These are phyloP conservation scores for Drosophila seclusa DNA, from an alignment of 2,888 invertebrate genomes.

Conservation along the genomic window DNA sequence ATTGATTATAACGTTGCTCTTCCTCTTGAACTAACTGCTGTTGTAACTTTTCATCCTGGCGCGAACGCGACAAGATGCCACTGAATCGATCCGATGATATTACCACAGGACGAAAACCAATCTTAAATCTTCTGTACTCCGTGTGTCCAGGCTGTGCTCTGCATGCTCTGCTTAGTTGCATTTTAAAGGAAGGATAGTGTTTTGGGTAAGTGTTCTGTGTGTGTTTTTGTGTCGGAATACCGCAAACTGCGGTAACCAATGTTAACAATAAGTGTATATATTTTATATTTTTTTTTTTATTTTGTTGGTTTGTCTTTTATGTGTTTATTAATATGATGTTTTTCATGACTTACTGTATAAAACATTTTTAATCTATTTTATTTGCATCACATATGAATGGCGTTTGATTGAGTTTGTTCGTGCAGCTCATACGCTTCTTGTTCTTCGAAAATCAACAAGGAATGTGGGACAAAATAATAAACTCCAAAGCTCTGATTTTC, in stretches of 20 bases:
- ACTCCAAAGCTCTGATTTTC: too few species aligned
- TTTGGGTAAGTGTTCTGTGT: neutral
- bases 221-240: neutral
- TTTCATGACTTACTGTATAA: neutral
- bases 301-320: neutral
- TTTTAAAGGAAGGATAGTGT: neutral
- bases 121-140: neutral
- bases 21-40: slow-evolving; percentile 41
- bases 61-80: slow-evolving; percentile 44
- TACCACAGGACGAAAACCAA: slow-evolving; percentile 42
- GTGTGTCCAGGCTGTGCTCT: slow-evolving; percentile 10
- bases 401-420: too few species aligned
- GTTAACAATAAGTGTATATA: neutral
- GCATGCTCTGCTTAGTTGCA: slow-evolving; percentile 24
- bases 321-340: neutral
- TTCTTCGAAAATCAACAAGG: too few species aligned
- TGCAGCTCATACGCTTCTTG: too few species aligned
- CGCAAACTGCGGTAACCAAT: neutral
- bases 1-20: slow-evolving; percentile 57
- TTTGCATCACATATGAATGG: neutral
- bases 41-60: slow-evolving; percentile 21
- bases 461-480: too few species aligned
- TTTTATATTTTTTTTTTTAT: neutral
- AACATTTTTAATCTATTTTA: neutral
- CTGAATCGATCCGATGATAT: slow-evolving; percentile 55